Evolutionary conservation across 2,797 vertebrate species (phyloP), one percentile per base, ranked within the genome.

Genomic region (Dromococcyx pavoninus): DNA sequence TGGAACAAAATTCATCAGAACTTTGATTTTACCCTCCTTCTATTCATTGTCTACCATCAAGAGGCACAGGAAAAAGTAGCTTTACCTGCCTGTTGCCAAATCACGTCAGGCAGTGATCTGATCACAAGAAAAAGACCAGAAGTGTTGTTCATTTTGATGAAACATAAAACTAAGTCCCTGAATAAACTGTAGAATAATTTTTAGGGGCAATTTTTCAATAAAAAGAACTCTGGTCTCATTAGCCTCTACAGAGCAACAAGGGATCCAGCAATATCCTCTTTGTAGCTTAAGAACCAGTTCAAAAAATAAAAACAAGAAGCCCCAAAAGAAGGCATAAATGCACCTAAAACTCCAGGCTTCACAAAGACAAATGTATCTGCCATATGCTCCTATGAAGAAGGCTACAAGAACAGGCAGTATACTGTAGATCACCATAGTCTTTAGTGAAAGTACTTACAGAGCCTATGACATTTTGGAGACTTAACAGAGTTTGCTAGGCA

Each of bases 61-160:
- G 58, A 95, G 60, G 88, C 60, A 88, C 11, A 76, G 50, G 56
- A 94, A 95, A 94, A 93, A 4, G 5, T 5, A 70, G 54, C 43
- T 93, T 93, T 86, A 94, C 73, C 82, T 90, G 89, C 88, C 91
- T 93, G 76, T 27, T 91, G 89, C 27, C 54, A 12, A 71, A 89
- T 39, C 75, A 75, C 4, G 6, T 66, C 70, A 96, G 88, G 80
- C 76, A 94, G 74, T 64, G 60, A 94, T 53, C 46, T 83, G 50
- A 89, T 28, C 65, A 80, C 16, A 94, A 88, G 41, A 65, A 90
- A 95, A 95, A 81, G 48, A 94, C 35, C 39, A 64, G 58, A 84
- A 90, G 56, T 67, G 51, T 11, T 86, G 39, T 41, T 93, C 60
- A 70, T 35, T 78, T 7, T 2, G 2, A 91, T n/a, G 39, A 93